A percentile compares a stretch with the other conserved stretches of the same genome.
Evolutionary conservation across 2,113 vertebrate genomes (phyloP).

Genomic region (Cyrtonyx montezumae): DNA sequence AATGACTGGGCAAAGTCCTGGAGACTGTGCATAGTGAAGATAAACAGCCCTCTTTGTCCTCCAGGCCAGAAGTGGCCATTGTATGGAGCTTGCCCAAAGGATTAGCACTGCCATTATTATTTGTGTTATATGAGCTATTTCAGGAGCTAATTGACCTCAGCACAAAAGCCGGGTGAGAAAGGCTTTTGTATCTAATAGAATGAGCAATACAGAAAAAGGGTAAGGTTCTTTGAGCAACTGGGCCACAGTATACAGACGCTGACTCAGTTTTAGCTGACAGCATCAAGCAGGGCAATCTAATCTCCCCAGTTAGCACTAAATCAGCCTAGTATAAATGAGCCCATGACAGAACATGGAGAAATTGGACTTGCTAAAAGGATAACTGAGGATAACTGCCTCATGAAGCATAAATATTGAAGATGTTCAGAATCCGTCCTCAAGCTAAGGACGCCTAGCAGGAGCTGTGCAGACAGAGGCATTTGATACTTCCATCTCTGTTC

Average conservation of each 20-base stretch:
- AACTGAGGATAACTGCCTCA: slow-evolving; percentile 68
- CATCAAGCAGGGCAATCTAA: slow-evolving; percentile 68
- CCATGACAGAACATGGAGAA: slow-evolving; percentile 71
- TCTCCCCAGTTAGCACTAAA: slow-evolving; percentile 74
- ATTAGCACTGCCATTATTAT: slow-evolving; percentile 64
- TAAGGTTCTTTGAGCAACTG: slow-evolving; percentile 66
- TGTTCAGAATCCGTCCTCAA: background rate
- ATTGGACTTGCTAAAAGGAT: slow-evolving; percentile 70
- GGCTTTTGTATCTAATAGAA: slow-evolving; percentile 75
- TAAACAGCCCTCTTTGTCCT: slow-evolving; percentile 67
- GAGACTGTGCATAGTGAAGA: slow-evolving; percentile 47
- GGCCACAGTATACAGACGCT: slow-evolving; percentile 64
- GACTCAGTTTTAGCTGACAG: slow-evolving; percentile 71
- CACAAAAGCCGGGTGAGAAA: slow-evolving; percentile 70
- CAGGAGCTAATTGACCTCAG: slow-evolving; percentile 68
- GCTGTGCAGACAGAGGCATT: background rate
- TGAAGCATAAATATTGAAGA: slow-evolving; percentile 65
- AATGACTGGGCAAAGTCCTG: slow-evolving; percentile 55
- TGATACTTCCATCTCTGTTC: background rate
- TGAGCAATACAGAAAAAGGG: slow-evolving; percentile 70
- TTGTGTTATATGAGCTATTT: slow-evolving; percentile 73
- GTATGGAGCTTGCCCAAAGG: slow-evolving; percentile 53
- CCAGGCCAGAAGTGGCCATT: slow-evolving; percentile 60
- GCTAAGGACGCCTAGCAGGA: background rate
- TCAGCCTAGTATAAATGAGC: slow-evolving; percentile 63